phyloP scores from a whole-genome alignment of 2,888 invertebrate genomes.

The Dicycla oo region DNA sequence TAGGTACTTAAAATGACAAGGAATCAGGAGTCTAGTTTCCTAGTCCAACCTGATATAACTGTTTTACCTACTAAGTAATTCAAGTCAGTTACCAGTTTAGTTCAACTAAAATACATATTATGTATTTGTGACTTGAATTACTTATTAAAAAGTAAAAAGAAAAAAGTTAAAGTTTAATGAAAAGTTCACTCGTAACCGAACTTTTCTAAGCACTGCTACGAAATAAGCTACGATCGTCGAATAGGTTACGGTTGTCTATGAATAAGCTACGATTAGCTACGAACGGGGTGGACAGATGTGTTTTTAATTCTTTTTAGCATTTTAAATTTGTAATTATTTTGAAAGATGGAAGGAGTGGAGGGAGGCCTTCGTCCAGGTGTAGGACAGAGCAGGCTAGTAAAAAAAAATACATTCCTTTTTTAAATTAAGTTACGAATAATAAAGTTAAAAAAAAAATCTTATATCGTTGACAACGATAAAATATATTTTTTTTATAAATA shows the following conservation, averaged over 20 bases:
- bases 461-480: neutral
- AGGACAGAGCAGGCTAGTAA: no score
- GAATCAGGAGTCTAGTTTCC: neutral
- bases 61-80: neutral
- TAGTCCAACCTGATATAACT: neutral
- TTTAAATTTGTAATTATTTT: neutral
- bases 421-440: no score
- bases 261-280: neutral
- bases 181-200: neutral
- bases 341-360: no score
- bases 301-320: neutral
- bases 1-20: neutral
- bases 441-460: neutral
- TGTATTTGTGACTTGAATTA: no score
- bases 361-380: no score
- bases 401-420: neutral
- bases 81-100: neutral
- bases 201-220: conserved; percentile 3
- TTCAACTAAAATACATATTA: conserved; percentile 1
- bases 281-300: neutral
- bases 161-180: no score
- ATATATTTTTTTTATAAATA: neutral
- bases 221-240: neutral
- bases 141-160: no score
- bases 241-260: conserved; percentile 1